phyloP scores from a whole-genome alignment of 1,140 invertebrate genomes.

The Meteorus sp. region DNA sequence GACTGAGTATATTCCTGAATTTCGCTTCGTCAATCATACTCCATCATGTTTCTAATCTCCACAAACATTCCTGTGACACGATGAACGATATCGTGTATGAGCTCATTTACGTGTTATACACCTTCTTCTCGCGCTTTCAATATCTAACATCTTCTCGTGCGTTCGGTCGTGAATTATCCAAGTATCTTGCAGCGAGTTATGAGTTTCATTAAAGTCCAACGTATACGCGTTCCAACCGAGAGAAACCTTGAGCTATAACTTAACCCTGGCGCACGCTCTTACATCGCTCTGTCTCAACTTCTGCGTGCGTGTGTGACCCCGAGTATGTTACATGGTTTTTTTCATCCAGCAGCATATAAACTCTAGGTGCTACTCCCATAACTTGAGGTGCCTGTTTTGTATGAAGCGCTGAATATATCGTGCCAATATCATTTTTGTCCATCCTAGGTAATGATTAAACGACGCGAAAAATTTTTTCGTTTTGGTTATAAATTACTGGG shows the following conservation, averaged over 20 bases:
- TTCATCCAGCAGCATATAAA: too few relatives aligned
- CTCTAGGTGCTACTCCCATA: slow-evolving; percentile 4
- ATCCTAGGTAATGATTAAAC: background rate
- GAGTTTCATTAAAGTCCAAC: slow-evolving; percentile 17
- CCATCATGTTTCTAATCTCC: too few relatives aligned
- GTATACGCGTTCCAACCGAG: background rate
- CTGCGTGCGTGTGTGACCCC: background rate
- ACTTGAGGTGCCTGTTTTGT: background rate
- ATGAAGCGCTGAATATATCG: slow-evolving; percentile 3
- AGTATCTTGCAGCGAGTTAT: slow-evolving; percentile 17
- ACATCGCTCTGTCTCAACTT: background rate
- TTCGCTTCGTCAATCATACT: too few relatives aligned
- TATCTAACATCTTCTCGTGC: background rate
- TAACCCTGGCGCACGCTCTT: background rate
- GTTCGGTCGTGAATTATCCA: slow-evolving; percentile 2
- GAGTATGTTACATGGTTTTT: slow-evolving; percentile 6
- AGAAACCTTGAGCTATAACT: slow-evolving; percentile 1
- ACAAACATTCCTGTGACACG: too few relatives aligned
- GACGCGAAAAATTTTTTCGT: background rate
- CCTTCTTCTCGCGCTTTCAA: too few relatives aligned
- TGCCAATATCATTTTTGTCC: background rate
- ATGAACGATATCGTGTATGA: too few relatives aligned
- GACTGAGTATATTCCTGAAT: too few relatives aligned
- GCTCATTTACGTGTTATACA: too few relatives aligned
- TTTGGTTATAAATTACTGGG: background rate